These are phyloP conservation scores for Parnassius orleans DNA, from an alignment of 2,888 invertebrate genomes.

Conservation along the genomic window DNA sequence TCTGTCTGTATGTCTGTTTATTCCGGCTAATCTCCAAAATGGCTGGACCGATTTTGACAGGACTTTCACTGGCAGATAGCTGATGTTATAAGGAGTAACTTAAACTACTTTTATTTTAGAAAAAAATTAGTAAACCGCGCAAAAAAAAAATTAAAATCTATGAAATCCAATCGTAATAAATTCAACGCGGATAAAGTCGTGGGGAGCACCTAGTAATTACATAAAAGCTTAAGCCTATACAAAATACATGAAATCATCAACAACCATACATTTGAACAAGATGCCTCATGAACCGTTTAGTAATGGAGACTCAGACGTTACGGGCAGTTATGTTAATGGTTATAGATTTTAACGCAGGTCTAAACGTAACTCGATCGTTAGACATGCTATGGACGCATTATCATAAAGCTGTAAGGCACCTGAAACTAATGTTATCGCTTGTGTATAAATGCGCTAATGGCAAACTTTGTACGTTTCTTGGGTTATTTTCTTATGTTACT, in stretches of 20 bases:
- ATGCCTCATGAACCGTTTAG: conserved; percentile 15
- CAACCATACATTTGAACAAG: conserved; percentile 5
- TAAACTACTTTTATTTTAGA: no score
- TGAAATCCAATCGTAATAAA: no score
- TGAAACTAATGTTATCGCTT: conserved; percentile 23
- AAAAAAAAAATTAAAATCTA: no score
- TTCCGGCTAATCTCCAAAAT: no score
- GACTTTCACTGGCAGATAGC: not conserved
- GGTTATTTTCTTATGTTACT: conserved; percentile 22
- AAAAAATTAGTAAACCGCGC: no score
- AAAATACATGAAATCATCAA: conserved; percentile 23
- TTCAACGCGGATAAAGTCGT: no score
- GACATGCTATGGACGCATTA: conserved; percentile 23
- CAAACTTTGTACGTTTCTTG: conserved; percentile 20
- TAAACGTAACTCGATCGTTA: conserved; percentile 25
- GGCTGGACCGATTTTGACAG: no score
- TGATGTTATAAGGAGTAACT: not conserved
- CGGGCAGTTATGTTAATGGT: conserved; percentile 24
- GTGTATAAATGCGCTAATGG: conserved; percentile 19
- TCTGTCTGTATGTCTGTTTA: no score
- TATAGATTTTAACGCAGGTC: conserved; percentile 24
- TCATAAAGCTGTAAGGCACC: conserved; percentile 21
- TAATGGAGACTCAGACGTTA: conserved; percentile 21
- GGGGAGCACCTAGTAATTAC: not conserved
- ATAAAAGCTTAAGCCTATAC: conserved; percentile 14